Evolutionary conservation across 2,888 invertebrate species (phyloP), one percentile per base, ranked within the genome.

Genomic region (Agrypnus murinus): DNA sequence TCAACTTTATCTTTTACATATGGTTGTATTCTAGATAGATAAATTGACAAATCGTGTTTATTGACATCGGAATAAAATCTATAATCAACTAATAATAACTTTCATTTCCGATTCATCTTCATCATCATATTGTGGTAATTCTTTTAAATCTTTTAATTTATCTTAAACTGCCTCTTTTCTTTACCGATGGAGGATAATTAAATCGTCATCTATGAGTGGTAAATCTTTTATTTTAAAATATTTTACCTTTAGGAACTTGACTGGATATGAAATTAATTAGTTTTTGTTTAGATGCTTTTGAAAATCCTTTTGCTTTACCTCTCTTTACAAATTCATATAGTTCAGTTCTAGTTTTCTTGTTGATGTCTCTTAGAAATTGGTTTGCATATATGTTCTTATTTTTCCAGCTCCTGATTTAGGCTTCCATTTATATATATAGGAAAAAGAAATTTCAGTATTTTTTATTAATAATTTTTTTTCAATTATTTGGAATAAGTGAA

Each of bases 271-370:
- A 7, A n/a, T 9, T 10, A n/a, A 3, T 40, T 6, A 40, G 40
- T 40, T 40, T 40, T 40, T 7, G 40, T 40, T 40, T 40, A n/a
- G 40, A 40, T 40, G 40, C 40, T 40, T n/a, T 40, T 40, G 40
- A 40, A 10, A 40, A 40, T 40, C 40, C 6, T 40, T 40, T 40
- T 9, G n/a, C 40, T 9, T n/a, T 40, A 40, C 8, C 8, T 40
- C n/a, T 4, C n/a, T 40, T 10, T 40, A 40, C n/a, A 40, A 40
- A 40, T n/a, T 10, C 40, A n/a, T 40, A 40, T 10, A 40, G 40
- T 34, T 34, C 9, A 34, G 34, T 34, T 34, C 34, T 34, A 34
- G 34, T 34, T 34, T 34, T 34, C 6, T 34, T 34, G 9, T 34
- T 9, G 9, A 34, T 40, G 10, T 10, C 10, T 10, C n/a, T n/a